A percentile compares a stretch with the other conserved stretches of the same genome.
Conservation (phyloP, 1,140 invertebrate genomes). For the Calliopsis andreniformis region DNA sequence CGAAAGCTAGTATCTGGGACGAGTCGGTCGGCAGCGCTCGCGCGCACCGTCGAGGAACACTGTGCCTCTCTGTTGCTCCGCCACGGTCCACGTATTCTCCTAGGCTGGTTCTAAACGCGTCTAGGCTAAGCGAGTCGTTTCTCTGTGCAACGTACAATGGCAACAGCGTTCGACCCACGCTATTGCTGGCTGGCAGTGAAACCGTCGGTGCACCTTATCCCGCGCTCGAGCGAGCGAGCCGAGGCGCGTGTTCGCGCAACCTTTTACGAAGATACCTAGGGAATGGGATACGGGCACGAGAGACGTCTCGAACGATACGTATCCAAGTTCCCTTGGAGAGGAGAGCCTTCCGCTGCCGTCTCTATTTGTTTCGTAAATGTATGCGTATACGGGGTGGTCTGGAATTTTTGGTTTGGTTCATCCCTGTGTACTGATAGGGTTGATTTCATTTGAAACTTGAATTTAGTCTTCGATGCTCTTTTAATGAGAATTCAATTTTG, state of each 20-base stretch:
- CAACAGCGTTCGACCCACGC: slow-evolving; percentile 60
- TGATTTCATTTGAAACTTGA: too few species aligned
- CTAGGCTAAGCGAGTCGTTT: slow-evolving; percentile 44
- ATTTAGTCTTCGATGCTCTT: too few species aligned
- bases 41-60: slow-evolving; percentile 41
- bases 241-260: background rate
- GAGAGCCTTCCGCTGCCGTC: too few species aligned
- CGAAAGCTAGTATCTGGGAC: slow-evolving; percentile 18
- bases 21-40: background rate
- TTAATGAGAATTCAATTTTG: too few species aligned
- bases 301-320: too few species aligned
- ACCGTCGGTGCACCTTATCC: slow-evolving; percentile 51
- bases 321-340: too few species aligned
- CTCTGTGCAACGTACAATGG: slow-evolving; percentile 61
- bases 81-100: background rate
- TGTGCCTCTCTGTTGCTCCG: too few species aligned
- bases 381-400: too few species aligned
- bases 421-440: too few species aligned
- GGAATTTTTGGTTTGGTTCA: too few species aligned
- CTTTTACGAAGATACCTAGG: slow-evolving; percentile 2
- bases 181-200: slow-evolving; percentile 69
- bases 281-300: too few species aligned
- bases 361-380: too few species aligned
- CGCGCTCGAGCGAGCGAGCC: slow-evolving; percentile 32
- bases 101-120: slow-evolving; percentile 38